Evolutionary conservation across 2,888 invertebrate genomes (phyloP).

Genomic region (Troides aeacus): DNA sequence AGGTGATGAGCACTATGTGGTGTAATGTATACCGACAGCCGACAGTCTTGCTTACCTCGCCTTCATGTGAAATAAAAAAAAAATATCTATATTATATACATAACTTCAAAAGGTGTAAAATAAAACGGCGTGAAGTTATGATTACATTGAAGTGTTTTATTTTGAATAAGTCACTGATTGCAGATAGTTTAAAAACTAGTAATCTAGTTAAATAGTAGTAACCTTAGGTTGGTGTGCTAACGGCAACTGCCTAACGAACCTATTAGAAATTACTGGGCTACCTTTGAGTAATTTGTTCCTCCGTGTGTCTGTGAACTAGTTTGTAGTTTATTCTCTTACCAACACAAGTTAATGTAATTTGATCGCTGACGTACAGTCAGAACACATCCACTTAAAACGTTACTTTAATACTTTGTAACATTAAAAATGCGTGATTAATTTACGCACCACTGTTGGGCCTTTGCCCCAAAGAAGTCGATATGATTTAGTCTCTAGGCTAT

Average conservation of each 20-base stretch:
- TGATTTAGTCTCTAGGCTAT: background rate
- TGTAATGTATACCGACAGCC: too few relatives aligned
- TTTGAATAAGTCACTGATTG: background rate
- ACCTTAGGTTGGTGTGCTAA: background rate
- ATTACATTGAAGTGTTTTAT: background rate
- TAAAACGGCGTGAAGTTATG: too few relatives aligned
- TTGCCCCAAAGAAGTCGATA: too few relatives aligned
- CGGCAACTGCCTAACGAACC: background rate
- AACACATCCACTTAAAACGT: background rate
- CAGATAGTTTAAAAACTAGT: background rate
- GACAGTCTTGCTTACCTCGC: too few relatives aligned
- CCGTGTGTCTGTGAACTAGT: background rate
- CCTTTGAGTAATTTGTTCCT: conserved; percentile 3
- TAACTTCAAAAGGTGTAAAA: too few relatives aligned
- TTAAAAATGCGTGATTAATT: too few relatives aligned
- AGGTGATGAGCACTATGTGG: too few relatives aligned
- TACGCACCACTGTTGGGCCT: too few relatives aligned
- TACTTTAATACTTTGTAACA: background rate
- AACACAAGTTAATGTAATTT: background rate
- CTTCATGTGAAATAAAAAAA: too few relatives aligned
- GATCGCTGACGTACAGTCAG: background rate
- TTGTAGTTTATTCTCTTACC: background rate
- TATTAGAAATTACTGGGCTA: background rate
- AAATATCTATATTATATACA: too few relatives aligned
- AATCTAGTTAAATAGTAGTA: background rate